Conservation (phyloP, 2,888 invertebrate genomes). For the Drosophila flavopinicola region DNA sequence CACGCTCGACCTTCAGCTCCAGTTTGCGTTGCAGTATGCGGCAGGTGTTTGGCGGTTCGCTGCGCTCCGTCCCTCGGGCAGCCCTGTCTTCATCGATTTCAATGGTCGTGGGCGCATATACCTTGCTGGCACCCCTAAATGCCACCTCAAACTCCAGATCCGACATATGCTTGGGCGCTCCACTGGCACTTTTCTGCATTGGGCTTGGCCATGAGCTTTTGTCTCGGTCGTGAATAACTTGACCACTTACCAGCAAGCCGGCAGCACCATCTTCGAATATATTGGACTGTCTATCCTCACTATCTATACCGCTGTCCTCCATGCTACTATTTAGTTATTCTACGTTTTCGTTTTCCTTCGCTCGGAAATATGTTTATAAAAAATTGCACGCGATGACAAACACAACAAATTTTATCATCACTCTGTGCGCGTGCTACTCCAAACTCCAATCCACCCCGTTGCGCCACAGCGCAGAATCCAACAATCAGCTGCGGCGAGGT, state of each 20-base stretch:
- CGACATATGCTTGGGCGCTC: slow-evolving; percentile 75
- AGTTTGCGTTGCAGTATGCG: slow-evolving; percentile 84
- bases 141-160: slow-evolving; percentile 82
- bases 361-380: slow-evolving; percentile 19
- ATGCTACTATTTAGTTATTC: slow-evolving; percentile 50
- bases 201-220: slow-evolving; percentile 42
- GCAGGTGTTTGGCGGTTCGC: slow-evolving; percentile 83
- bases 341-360: slow-evolving; percentile 12
- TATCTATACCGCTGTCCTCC: slow-evolving; percentile 84
- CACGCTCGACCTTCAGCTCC: slow-evolving; percentile 84
- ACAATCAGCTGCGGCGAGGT: slow-evolving; percentile 57
- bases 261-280: slow-evolving; percentile 72
- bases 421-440: slow-evolving; percentile 43
- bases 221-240: slow-evolving; percentile 16
- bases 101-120: slow-evolving; percentile 61
- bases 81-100: slow-evolving; percentile 71
- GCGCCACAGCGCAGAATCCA: slow-evolving; percentile 61
- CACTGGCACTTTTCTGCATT: slow-evolving; percentile 65
- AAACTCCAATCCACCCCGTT: slow-evolving; percentile 66
- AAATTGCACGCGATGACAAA: slow-evolving; percentile 56
- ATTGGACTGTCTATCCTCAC: slow-evolving; percentile 82
- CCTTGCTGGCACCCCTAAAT: slow-evolving; percentile 75
- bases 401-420: slow-evolving; percentile 64
- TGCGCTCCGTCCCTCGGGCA: slow-evolving; percentile 48
- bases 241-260: slow-evolving; percentile 63